phyloP scores from a whole-genome alignment of 2,888 invertebrate genomes.

The Euproctis similis region DNA sequence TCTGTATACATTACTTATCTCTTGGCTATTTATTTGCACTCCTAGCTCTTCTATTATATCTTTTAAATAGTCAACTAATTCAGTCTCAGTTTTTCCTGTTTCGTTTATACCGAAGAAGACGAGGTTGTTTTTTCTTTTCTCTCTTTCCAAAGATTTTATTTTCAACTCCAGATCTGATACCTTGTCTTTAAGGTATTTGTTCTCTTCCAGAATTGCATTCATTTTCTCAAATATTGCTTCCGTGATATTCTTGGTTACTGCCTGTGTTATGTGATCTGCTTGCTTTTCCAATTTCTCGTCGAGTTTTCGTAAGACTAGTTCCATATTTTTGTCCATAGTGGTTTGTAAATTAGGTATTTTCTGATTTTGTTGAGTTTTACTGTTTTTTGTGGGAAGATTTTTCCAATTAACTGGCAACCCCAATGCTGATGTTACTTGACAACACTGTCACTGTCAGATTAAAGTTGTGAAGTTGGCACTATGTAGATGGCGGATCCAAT shows the following conservation, averaged over 20 bases:
- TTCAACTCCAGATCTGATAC: constrained; percentile 2
- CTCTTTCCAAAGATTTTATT: constrained; percentile 2
- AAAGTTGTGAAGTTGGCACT: too few relatives aligned
- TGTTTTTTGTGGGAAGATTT: too few relatives aligned
- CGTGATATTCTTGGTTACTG: neutral
- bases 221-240: constrained; percentile 1
- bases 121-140: constrained; percentile 6
- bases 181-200: constrained; percentile 2
- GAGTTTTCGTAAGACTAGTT: too few relatives aligned
- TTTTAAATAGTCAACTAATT: constrained; percentile 2
- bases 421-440: too few relatives aligned
- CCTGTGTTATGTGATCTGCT: neutral
- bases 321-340: too few relatives aligned
- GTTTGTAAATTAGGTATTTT: too few relatives aligned
- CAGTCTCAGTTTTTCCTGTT: neutral
- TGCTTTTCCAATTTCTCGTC: too few relatives aligned
- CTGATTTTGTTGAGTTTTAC: too few relatives aligned
- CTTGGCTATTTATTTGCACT: neutral
- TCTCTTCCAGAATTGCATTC: constrained; percentile 4
- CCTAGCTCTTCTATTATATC: neutral
- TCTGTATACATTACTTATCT: constrained; percentile 2
- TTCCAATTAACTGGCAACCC: too few relatives aligned
- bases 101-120: constrained; percentile 6
- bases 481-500: too few relatives aligned
- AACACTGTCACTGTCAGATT: too few relatives aligned